Percentiles rank a stretch among this genome's conserved stretches.
These are phyloP conservation scores for Champsocephalus esox DNA, from an alignment of 2,797 vertebrate species.

Conservation along the genomic window DNA sequence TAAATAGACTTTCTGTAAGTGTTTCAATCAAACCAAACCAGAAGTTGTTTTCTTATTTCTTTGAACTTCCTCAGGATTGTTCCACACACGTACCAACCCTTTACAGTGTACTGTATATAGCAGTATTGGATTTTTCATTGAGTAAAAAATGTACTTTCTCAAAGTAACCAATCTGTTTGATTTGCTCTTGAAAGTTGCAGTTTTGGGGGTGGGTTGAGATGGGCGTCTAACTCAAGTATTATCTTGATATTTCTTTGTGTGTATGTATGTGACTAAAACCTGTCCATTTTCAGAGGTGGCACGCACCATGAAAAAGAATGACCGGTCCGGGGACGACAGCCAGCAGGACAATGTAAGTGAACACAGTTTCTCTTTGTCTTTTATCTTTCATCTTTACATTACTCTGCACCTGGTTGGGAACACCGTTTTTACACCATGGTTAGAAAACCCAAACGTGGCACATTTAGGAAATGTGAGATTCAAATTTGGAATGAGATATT, in stretches of 20 bases:
- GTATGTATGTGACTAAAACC: slow-evolving; percentile 46
- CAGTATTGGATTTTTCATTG: neutral
- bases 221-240: slow-evolving; percentile 4
- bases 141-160: neutral
- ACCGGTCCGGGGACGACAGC: slow-evolving; percentile 73
- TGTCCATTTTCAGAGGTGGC: slow-evolving; percentile 61
- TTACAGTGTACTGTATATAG: slow-evolving; percentile 3
- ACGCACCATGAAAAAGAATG: slow-evolving; percentile 80
- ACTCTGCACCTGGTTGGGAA: neutral
- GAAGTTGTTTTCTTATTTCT: slow-evolving; percentile 24
- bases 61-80: slow-evolving; percentile 36
- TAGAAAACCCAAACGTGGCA: neutral
- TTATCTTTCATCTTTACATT: neutral
- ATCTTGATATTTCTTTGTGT: neutral
- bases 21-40: slow-evolving; percentile 23
- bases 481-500: neutral
- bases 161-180: neutral
- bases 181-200: neutral
- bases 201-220: slow-evolving; percentile 6
- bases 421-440: neutral
- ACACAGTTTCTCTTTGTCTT: neutral
- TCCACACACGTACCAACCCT: slow-evolving; percentile 30
- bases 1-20: slow-evolving; percentile 4
- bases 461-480: neutral
- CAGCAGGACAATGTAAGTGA: slow-evolving; percentile 73